These are phyloP conservation scores for Drosophila pseudotakahashii DNA, from an alignment of 2,888 invertebrate genomes.

Conservation along the genomic window DNA sequence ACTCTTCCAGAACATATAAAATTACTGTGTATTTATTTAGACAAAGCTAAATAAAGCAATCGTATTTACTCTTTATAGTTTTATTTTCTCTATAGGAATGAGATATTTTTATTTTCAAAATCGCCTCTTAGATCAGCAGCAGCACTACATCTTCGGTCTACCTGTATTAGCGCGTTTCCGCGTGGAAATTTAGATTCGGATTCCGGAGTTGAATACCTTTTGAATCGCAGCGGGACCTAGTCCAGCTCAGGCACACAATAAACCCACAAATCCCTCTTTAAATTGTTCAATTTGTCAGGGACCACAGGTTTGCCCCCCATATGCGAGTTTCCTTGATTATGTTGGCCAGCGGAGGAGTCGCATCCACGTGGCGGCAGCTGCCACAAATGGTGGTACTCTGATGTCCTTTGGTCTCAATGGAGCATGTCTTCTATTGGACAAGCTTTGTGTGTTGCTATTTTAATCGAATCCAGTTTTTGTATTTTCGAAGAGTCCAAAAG, in stretches of 20 bases:
- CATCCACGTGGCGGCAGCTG: conserved; percentile 68
- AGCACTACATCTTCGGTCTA: not conserved
- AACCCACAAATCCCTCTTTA: conserved; percentile 47
- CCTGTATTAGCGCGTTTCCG: not conserved
- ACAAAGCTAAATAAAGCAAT: not conserved
- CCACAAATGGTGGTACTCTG: conserved; percentile 52
- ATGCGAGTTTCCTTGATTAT: conserved; percentile 6
- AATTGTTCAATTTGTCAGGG: conserved; percentile 70
- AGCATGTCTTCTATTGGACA: not conserved
- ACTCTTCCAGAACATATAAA: not conserved
- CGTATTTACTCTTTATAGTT: too few relatives aligned
- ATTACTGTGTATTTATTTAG: not conserved
- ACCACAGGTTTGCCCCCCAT: conserved; percentile 2
- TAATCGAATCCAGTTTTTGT: not conserved
- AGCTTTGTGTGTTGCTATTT: not conserved
- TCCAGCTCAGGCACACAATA: conserved; percentile 19
- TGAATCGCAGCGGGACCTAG: conserved; percentile 4
- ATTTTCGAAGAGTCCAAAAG: not conserved
- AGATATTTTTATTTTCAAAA: too few relatives aligned
- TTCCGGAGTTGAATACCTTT: not conserved
- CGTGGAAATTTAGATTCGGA: not conserved
- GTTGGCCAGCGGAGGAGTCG: conserved; percentile 1
- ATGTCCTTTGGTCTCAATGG: not conserved
- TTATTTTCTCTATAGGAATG: too few relatives aligned
- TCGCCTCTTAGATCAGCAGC: too few relatives aligned